Conservation (phyloP, 2,888 invertebrate genomes). For the Drosophila stalkeri region DNA sequence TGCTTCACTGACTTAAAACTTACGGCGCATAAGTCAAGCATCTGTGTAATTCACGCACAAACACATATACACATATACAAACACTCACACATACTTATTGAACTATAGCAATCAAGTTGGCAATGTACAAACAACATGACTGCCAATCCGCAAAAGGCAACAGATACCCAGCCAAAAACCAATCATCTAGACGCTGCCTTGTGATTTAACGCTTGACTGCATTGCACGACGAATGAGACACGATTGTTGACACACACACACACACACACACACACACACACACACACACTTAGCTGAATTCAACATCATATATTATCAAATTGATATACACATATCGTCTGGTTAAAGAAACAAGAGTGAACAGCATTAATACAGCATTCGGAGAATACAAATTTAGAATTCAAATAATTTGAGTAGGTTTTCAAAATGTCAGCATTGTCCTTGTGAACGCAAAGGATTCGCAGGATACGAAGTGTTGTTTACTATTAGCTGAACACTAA, state of each 20-base stretch:
- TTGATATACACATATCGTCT: background rate
- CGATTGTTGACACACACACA: slow-evolving; percentile 33
- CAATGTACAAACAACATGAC: slow-evolving; percentile 45
- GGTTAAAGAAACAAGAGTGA: background rate
- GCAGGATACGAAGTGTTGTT: slow-evolving; percentile 45
- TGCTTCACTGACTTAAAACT: slow-evolving; percentile 54
- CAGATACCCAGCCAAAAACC: slow-evolving; percentile 27
- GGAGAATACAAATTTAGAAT: background rate
- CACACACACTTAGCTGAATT: background rate
- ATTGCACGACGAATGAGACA: slow-evolving; percentile 20
- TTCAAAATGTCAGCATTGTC: slow-evolving; percentile 52
- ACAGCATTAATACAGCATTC: background rate
- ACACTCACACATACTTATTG: slow-evolving; percentile 12
- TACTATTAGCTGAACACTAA: slow-evolving; percentile 37
- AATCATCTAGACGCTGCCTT: slow-evolving; percentile 21
- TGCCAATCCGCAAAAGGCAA: slow-evolving; percentile 34
- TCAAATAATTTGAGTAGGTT: slow-evolving; percentile 26
- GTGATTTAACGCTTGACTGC: slow-evolving; percentile 54
- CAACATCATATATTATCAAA: background rate
- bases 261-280: background rate
- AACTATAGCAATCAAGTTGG: slow-evolving; percentile 49
- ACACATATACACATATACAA: slow-evolving; percentile 23
- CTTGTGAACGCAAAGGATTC: slow-evolving; percentile 12
- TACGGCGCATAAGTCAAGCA: slow-evolving; percentile 59
- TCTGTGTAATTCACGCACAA: slow-evolving; percentile 50